Evolutionary conservation across 2,888 invertebrate species (phyloP), one percentile per base, ranked within the genome.

Genomic region (Drosophila fulvimacula): DNA sequence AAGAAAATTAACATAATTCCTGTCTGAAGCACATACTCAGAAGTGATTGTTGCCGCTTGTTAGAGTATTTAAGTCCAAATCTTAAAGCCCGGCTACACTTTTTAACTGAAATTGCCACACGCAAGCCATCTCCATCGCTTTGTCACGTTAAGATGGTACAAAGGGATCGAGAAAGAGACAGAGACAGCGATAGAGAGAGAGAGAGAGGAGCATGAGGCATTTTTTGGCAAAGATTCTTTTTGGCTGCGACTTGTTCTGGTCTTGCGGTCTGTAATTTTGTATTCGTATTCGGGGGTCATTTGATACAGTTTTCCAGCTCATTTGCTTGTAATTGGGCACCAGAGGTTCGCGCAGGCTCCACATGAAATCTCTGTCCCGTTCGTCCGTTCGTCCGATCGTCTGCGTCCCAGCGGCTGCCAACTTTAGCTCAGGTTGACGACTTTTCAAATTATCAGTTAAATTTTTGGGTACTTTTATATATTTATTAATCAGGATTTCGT

Each of bases 301-400:
- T 90, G 92, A 92, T 92, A 92, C 91, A 92, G 91, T 92, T 92
- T 92, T 92, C 91, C 92, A 91, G 91, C 90, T 92, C 91, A 92
- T 92, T 90, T 92, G 89, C 86, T 89, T 91, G 92, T 92, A 92
- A 92, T 92, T 92, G 92, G 92, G 92, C 92, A 92, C 92, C 92
- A 82, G 77, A 79, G 79, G 75, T 81, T 72, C 73, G 88, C 70
- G 70, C 79, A 71, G 84, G 63, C 76, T 79, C 88, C 73, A 66
- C 78, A 74, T 71, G 69, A 73, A 77, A 82, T 82, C 60, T 73
- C 71, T 60, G 56, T 63, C 66, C 57, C 61, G 49, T 48, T 56
- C 27, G 56, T 49, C 57, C 61, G 49, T 48, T 56, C 27, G 56
- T 49, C 60, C 41, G 53, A 36, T 53, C 60, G 21, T 32, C 53